Base-by-base conservation (phyloP, 2,113 vertebrate genomes). In the Cichladusa arquata region DNA sequence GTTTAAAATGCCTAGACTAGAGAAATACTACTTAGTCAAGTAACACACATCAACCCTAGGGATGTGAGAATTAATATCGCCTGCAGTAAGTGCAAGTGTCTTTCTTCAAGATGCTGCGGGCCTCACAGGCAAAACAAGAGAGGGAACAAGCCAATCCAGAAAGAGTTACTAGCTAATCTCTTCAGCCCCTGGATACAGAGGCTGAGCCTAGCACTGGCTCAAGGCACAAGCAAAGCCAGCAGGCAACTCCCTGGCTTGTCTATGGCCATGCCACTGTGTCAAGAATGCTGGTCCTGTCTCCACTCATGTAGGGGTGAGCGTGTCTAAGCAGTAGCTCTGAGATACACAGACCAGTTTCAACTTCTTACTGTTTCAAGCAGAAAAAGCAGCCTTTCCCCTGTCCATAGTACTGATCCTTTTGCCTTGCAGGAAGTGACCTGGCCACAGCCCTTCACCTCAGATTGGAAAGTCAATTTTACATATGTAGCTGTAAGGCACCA, bases 51-150 rank as follows among this genome's bases (percentile, higher is more conserved):
- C 19, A 64, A 0, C 11, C 29, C 50, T 64, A 45, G 19, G 40
- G 24, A 87, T 28, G 22, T 9, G 9, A 84, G 11, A 87, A 76
- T 34, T 62, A 76, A 44, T 17, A 64, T 9, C 69, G 38, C 5
- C 53, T 71, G 18, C 7, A 71, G 15, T 12, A 78, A 48, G 13
- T 50, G 7, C 31, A 54, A 66, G 22, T 5, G 9, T 16, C 54
- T 40, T 69, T 47, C 14, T 62, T 61, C 40, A 66, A 65, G n/a
- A 50, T n/a, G 14, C 1, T 61, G 14, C 0, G 0, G 69, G 40
- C 12, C 29, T 45, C 45, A 24, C 2, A 7, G 22, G 28, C 25
- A 78, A 81, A 78, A 74, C 22, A 56, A 65, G 66, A 50, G 23
- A 54, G 14, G 16, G 22, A 73, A 60, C 13, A 79, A 69, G 29